Conservation (phyloP, 2,888 invertebrate species). For the Orthosia gothica region DNA sequence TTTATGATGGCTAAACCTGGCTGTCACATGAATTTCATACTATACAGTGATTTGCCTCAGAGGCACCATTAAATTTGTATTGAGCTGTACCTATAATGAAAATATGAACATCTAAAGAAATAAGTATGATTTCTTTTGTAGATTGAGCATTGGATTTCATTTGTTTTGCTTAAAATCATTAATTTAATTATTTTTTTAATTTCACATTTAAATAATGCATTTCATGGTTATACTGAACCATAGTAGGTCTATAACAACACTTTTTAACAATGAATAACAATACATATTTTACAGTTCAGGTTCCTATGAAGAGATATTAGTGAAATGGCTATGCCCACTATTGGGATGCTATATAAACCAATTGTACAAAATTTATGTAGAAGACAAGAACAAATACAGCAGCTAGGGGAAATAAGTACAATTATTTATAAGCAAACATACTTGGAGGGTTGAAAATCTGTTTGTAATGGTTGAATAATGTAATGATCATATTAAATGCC, state of each 20-base stretch:
- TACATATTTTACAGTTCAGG: too few relatives aligned
- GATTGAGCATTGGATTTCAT: neutral
- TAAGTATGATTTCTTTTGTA: neutral
- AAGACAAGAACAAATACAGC: neutral
- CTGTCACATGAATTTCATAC: neutral
- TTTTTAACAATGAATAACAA: neutral
- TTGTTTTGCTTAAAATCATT: neutral
- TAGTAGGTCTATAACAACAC: neutral
- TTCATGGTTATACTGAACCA: neutral
- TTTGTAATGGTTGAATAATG: neutral
- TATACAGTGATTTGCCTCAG: neutral
- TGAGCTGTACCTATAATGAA: neutral
- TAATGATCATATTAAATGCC: neutral
- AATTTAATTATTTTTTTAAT: too few relatives aligned
- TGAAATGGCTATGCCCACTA: neutral
- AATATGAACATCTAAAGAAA: neutral
- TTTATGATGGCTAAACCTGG: neutral
- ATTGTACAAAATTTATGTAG: neutral
- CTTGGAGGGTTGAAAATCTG: conserved; percentile 15
- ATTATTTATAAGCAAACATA: conserved; percentile 10
- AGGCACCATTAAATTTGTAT: neutral
- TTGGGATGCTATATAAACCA: neutral
- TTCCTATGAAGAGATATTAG: neutral
- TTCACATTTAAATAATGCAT: neutral
- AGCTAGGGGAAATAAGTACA: conserved; percentile 7